These are phyloP conservation scores for Bostrychus sinensis DNA, from an alignment of 2,113 vertebrate species.

Conservation along the genomic window DNA sequence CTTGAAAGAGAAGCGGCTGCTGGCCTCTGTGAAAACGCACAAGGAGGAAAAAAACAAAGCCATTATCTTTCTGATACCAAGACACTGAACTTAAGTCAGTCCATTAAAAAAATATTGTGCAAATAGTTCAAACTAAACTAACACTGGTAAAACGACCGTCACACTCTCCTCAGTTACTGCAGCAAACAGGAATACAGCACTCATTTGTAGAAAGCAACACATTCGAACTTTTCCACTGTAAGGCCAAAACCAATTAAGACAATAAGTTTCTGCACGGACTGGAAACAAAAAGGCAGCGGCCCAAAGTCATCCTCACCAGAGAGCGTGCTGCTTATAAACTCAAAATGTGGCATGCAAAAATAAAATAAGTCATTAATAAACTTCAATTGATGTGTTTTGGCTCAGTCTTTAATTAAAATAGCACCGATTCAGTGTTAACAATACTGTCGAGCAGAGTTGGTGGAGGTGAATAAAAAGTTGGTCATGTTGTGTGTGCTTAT, in stretches of 20 bases:
- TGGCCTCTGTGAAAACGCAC: not conserved
- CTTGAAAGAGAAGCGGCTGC: slow-evolving; percentile 6
- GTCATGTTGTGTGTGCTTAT: not conserved
- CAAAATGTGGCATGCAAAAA: slow-evolving; percentile 57
- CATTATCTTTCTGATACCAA: not conserved
- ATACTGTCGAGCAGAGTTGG: not conserved
- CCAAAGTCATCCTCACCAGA: not conserved
- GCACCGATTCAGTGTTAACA: not conserved
- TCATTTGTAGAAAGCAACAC: slow-evolving; percentile 25
- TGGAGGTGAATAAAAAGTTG: not conserved
- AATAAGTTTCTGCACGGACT: slow-evolving; percentile 2
- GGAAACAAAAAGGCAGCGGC: slow-evolving; percentile 11
- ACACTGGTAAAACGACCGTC: slow-evolving; percentile 6
- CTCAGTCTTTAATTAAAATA: not conserved
- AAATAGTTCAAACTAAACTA: slow-evolving; percentile 46
- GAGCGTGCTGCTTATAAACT: slow-evolving; percentile 17
- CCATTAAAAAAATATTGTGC: slow-evolving; percentile 49
- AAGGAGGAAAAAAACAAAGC: not conserved
- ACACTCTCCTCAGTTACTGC: slow-evolving; percentile 11
- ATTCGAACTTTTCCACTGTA: slow-evolving; percentile 42
- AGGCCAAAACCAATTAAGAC: slow-evolving; percentile 55
- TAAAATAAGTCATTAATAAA: not conserved
- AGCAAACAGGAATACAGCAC: slow-evolving; percentile 40
- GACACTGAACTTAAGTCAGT: not conserved
- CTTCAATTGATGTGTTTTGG: slow-evolving; percentile 1